phyloP scores from a whole-genome alignment of 2,888 invertebrate genomes.

The Pharmacophagus antenor region DNA sequence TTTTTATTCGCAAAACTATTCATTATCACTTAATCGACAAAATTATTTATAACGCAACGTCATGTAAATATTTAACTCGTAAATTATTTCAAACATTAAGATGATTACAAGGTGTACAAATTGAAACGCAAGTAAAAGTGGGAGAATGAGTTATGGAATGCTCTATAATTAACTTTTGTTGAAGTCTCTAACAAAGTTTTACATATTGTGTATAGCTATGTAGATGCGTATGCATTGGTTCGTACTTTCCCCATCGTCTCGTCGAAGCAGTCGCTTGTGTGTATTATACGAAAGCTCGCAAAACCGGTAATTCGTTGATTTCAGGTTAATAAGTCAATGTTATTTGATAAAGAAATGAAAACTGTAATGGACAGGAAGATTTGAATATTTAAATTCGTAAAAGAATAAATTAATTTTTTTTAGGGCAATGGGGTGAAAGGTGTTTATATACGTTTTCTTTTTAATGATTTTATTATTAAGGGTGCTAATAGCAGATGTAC shows the following conservation, averaged over 20 bases:
- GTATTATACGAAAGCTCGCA: constrained; percentile 22
- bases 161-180: constrained; percentile 13
- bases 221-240: constrained; percentile 7
- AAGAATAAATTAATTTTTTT: too few relatives aligned
- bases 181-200: constrained; percentile 4
- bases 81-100: not conserved
- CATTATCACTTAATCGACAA: too few relatives aligned
- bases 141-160: constrained; percentile 1
- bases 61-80: not conserved
- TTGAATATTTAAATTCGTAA: not conserved
- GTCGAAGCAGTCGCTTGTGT: constrained; percentile 40
- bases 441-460: too few relatives aligned
- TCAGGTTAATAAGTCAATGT: constrained; percentile 30
- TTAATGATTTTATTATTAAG: too few relatives aligned
- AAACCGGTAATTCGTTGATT: constrained; percentile 20
- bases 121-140: constrained; percentile 26
- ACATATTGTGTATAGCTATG: constrained; percentile 14
- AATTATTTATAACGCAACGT: not conserved
- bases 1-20: too few relatives aligned
- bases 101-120: constrained; percentile 8
- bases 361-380: not conserved
- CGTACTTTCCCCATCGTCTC: constrained; percentile 41
- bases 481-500: too few relatives aligned
- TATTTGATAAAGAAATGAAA: constrained; percentile 7
- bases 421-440: too few relatives aligned